Conservation (phyloP, 2,888 invertebrate species). For the Napeogenes inachia region DNA sequence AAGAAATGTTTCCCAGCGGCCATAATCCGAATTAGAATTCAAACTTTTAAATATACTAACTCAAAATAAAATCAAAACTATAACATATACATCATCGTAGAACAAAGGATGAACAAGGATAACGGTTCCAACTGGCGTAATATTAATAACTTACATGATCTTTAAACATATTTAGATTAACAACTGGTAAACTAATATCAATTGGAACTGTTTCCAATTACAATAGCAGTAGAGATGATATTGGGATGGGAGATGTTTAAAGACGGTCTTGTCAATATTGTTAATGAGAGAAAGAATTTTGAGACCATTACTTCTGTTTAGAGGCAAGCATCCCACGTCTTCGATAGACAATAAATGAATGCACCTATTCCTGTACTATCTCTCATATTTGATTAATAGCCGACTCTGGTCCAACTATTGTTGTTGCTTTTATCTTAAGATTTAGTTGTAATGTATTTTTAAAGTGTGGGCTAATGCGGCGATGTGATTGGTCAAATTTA, state of each 20-base stretch:
- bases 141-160: conserved; percentile 35
- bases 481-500: neutral
- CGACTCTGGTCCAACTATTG: conserved; percentile 43
- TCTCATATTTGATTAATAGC: conserved; percentile 64
- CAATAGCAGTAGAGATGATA: neutral
- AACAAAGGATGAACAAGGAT: conserved; percentile 35
- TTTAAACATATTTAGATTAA: conserved; percentile 25
- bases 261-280: conserved; percentile 17
- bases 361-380: conserved; percentile 63
- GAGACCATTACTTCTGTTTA: conserved; percentile 38
- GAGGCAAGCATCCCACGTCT: conserved; percentile 35
- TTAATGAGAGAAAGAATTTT: conserved; percentile 38
- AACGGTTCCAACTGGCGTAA: conserved; percentile 31
- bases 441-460: conserved; percentile 66
- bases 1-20: conserved; percentile 4
- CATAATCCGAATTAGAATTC: conserved; percentile 4
- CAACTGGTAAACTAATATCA: neutral
- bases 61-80: conserved; percentile 13
- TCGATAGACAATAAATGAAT: conserved; percentile 47
- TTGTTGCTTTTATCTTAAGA: conserved; percentile 57
- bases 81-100: conserved; percentile 30
- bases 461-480: conserved; percentile 38
- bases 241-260: conserved; percentile 5
- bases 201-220: neutral
- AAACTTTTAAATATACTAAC: conserved; percentile 6